Conservation (phyloP, 2,888 invertebrate species). For the Trichopoda pennipes region DNA sequence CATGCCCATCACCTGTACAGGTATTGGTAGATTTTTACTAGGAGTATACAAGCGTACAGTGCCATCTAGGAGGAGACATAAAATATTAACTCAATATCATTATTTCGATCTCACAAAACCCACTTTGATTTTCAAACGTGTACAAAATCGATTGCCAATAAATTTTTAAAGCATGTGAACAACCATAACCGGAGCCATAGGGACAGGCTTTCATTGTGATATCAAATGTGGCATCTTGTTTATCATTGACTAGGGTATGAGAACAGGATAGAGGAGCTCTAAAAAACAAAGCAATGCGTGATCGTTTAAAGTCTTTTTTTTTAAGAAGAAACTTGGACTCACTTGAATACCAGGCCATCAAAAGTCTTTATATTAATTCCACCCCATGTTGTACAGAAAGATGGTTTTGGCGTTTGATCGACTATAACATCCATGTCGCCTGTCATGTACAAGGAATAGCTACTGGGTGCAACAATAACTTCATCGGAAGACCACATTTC, state of each 20-base stretch:
- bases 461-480: conserved; percentile 70
- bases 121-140: conserved; percentile 82
- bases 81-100: neutral
- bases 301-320: neutral
- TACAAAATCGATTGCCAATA: conserved; percentile 88
- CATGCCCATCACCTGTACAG: conserved; percentile 87
- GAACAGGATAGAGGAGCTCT: conserved; percentile 90
- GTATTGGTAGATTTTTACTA: conserved; percentile 85
- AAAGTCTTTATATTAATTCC: conserved; percentile 92
- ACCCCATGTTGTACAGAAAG: conserved; percentile 90
- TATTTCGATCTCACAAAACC: conserved; percentile 63
- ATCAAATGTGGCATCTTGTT: conserved; percentile 86
- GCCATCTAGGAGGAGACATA: conserved; percentile 80
- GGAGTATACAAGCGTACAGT: conserved; percentile 83
- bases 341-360: conserved; percentile 90
- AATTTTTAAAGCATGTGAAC: conserved; percentile 77
- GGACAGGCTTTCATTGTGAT: conserved; percentile 84
- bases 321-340: conserved; percentile 48
- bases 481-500: conserved; percentile 80
- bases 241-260: conserved; percentile 87
- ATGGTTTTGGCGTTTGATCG: conserved; percentile 83
- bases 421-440: conserved; percentile 75
- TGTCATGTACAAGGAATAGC: conserved; percentile 76
- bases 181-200: conserved; percentile 82
- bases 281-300: conserved; percentile 35